Base-by-base conservation (phyloP, 2,797 vertebrate species). In the Poeciliopsis gracilis region DNA sequence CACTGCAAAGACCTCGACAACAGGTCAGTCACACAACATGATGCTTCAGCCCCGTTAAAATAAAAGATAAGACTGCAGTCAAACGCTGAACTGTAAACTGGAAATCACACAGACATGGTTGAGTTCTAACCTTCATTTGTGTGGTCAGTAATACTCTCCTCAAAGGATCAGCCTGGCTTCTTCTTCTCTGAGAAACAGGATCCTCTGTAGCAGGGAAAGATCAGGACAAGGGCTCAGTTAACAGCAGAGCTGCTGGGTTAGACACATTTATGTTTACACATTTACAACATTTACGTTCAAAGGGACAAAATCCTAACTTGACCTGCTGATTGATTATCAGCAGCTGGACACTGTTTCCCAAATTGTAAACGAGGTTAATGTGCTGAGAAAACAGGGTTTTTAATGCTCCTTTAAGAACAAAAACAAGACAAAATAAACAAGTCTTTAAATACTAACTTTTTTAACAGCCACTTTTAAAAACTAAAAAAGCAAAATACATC, bases 111-210 rank as follows among this genome's bases (percentile, higher is more conserved):
- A 30, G 16, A 36, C 75, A 30, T 16, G 23, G 10, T 1, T 46
- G 3, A 28, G 47, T 11, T 3, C 72, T 84, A 79, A 99, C 98
- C 97, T 99, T 98, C 84, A 97, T 93, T 92, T 98, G 98, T 80
- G 97, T 97, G 71, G 95, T 96, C 76, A 99, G 94, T 73, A 99
- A 95, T 43, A 97, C 96, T 95, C 97, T 96, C 87, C 96, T 96
- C 81, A 97, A 92, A 30, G 96, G 92, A 63, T 96, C 95, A 13
- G 92, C 87, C 84, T 96, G 96, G 86, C 78, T 93, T 82, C 92
- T 97, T 89, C 93, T 96, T 91, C 94, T 97, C 88, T 95, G 96
- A 78, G 93, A 92, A 90, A 92, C 92, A 16, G 89, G 87, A 85
- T 96, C 96, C 90, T 93, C 94, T 96, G 89, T 53, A 86, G 79